These are phyloP conservation scores for Dione juno DNA, from an alignment of 2,888 invertebrate genomes.

Conservation along the genomic window DNA sequence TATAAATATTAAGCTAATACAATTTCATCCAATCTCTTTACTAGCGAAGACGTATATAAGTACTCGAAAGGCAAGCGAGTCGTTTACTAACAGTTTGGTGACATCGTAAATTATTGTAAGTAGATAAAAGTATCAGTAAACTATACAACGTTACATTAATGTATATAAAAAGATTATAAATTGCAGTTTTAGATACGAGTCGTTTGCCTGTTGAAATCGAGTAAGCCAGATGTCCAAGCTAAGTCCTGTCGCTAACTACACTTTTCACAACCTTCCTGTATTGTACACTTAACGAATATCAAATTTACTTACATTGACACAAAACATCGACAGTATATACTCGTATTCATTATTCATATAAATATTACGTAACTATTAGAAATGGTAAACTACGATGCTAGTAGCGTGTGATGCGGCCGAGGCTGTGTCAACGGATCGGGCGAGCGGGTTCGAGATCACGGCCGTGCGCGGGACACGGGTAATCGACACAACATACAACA, in stretches of 20 bases:
- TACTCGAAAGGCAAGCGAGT: slow-evolving; percentile 22
- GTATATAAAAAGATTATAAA: background rate
- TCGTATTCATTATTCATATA: too few species aligned
- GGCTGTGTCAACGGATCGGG: slow-evolving; percentile 62
- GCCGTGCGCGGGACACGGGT: slow-evolving; percentile 42
- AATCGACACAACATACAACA: slow-evolving; percentile 60
- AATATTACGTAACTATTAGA: slow-evolving; percentile 34
- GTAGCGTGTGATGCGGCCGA: slow-evolving; percentile 55
- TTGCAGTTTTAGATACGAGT: background rate
- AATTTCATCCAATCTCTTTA: slow-evolving; percentile 37
- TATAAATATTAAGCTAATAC: slow-evolving; percentile 64
- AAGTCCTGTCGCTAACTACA: slow-evolving; percentile 42
- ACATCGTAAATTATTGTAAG: slow-evolving; percentile 3
- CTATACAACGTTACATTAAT: background rate
- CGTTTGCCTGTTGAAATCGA: slow-evolving; percentile 31
- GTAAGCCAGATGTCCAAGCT: slow-evolving; percentile 13
- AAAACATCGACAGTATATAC: slow-evolving; percentile 40
- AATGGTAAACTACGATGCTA: slow-evolving; percentile 35
- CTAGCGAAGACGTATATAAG: slow-evolving; percentile 34
- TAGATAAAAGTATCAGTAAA: slow-evolving; percentile 9
- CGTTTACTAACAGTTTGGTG: background rate
- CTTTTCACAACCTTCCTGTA: slow-evolving; percentile 46
- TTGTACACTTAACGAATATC: slow-evolving; percentile 47
- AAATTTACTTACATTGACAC: slow-evolving; percentile 42
- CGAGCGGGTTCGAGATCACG: slow-evolving; percentile 47